Conservation (phyloP, 2,113 vertebrate genomes). For the Tautogolabrus adspersus region DNA sequence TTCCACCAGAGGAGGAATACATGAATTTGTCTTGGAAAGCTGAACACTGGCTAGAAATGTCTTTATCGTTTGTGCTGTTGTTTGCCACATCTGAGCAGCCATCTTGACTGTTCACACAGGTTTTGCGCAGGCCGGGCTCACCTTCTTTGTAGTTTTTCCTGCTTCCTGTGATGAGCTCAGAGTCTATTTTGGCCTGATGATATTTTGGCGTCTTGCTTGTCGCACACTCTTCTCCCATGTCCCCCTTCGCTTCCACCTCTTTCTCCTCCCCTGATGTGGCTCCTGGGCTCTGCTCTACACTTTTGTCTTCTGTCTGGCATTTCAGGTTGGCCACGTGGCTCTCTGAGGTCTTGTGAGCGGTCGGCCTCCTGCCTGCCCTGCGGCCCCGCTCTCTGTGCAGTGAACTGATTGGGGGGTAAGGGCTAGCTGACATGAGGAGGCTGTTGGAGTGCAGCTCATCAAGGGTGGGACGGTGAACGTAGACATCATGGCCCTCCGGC, state of each 20-base stretch:
- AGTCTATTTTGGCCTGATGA: conserved; percentile 82
- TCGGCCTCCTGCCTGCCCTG: conserved; percentile 83
- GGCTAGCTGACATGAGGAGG: conserved; percentile 86
- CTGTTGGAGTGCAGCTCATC: conserved; percentile 89
- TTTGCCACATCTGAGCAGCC: conserved; percentile 78
- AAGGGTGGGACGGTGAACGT: conserved; percentile 85
- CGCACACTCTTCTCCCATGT: conserved; percentile 79
- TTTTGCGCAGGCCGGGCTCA: conserved; percentile 80
- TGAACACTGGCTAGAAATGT: conserved; percentile 81
- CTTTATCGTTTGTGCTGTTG: conserved; percentile 80
- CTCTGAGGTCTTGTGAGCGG: conserved; percentile 86
- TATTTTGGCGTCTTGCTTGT: conserved; percentile 66
- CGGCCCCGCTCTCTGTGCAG: conserved; percentile 89
- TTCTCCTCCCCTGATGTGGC: conserved; percentile 85
- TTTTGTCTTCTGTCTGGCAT: conserved; percentile 85
- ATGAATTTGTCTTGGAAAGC: conserved; percentile 87
- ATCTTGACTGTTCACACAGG: conserved; percentile 77
- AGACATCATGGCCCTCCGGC: conserved; percentile 88
- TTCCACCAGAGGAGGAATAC: conserved; percentile 80
- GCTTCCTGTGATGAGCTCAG: conserved; percentile 70
- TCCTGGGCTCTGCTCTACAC: conserved; percentile 75
- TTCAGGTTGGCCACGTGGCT: conserved; percentile 75
- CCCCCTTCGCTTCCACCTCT: conserved; percentile 84
- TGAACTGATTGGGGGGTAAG: conserved; percentile 85
- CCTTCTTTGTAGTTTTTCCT: conserved; percentile 84